These are phyloP conservation scores for Globodera rostochiensis DNA, from an alignment of 1,140 invertebrate genomes.

Conservation along the genomic window DNA sequence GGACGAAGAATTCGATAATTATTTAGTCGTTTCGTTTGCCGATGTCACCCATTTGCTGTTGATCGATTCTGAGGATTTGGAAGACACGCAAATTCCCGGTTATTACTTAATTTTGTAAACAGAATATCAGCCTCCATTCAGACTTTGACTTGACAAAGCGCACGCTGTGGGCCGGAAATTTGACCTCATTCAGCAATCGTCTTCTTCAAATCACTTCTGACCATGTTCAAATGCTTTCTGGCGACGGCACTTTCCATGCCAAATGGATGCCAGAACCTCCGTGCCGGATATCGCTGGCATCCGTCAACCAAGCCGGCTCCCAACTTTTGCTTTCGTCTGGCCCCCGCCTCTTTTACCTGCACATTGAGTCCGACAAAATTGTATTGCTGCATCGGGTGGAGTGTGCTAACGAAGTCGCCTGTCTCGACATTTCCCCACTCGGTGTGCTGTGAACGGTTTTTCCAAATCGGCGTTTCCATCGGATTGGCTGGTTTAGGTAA, in stretches of 20 bases:
- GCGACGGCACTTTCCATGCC: slow-evolving; percentile 27
- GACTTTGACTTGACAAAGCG: slow-evolving; percentile 83
- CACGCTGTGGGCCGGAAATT: slow-evolving; percentile 90
- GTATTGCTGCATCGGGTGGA: slow-evolving; percentile 69
- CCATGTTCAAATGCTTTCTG: slow-evolving; percentile 68
- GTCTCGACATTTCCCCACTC: slow-evolving; percentile 87
- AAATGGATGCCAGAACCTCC: slow-evolving; percentile 16
- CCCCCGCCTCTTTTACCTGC: slow-evolving; percentile 83
- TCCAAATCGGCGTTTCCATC: not conserved
- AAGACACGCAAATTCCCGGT: slow-evolving; percentile 85
- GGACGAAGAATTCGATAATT: slow-evolving; percentile 52
- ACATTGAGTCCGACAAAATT: slow-evolving; percentile 75
- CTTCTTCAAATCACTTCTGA: slow-evolving; percentile 81
- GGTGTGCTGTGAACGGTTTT: slow-evolving; percentile 64
- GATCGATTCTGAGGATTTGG: slow-evolving; percentile 89
- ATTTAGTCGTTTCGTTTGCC: slow-evolving; percentile 57
- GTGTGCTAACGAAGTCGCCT: slow-evolving; percentile 90
- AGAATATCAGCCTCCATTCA: slow-evolving; percentile 35
- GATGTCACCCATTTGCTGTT: slow-evolving; percentile 73
- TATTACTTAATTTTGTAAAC: not conserved
- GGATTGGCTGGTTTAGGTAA: slow-evolving; percentile 66
- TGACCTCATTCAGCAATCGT: slow-evolving; percentile 74
- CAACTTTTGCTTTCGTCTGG: slow-evolving; percentile 88
- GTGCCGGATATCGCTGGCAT: slow-evolving; percentile 30
- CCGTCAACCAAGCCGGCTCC: slow-evolving; percentile 74